Conservation (phyloP, 2,113 vertebrate species). For the Atherinomorus stipes region DNA sequence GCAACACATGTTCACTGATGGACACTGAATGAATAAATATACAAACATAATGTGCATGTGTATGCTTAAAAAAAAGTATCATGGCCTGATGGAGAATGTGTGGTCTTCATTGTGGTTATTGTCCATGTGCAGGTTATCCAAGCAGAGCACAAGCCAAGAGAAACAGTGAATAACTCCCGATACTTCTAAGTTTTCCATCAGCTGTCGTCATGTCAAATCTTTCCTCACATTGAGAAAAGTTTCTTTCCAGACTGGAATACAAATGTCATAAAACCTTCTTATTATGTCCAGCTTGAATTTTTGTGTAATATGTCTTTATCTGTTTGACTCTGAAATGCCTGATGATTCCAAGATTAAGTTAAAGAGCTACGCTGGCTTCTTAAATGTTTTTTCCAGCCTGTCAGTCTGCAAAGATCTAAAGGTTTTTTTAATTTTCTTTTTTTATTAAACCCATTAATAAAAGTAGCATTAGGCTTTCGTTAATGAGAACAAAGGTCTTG, state of each 20-base stretch:
- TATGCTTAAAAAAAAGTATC: neutral
- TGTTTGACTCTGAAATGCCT: neutral
- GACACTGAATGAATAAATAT: neutral
- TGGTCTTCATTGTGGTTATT: constrained; percentile 19
- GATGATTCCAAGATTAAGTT: constrained; percentile 27
- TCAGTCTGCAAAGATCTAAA: constrained; percentile 41
- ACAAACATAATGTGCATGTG: neutral
- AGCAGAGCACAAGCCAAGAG: constrained; percentile 66
- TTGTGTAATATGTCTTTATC: constrained; percentile 5
- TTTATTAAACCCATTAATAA: constrained; percentile 56
- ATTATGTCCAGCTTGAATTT: constrained; percentile 2
- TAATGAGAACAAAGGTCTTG: constrained; percentile 65
- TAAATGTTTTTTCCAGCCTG: constrained; percentile 45
- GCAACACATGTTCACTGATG: neutral
- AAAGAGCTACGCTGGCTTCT: constrained; percentile 13
- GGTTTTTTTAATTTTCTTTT: neutral
- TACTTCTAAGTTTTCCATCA: constrained; percentile 60
- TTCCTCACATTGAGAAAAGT: constrained; percentile 21
- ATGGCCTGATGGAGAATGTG: constrained; percentile 17
- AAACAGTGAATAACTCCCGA: constrained; percentile 51
- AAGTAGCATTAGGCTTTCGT: constrained; percentile 48
- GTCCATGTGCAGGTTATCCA: constrained; percentile 61
- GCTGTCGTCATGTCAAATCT: constrained; percentile 50
- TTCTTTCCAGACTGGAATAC: constrained; percentile 18
- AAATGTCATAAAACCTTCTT: neutral